These are phyloP conservation scores for Hemitrygon akajei DNA, from an alignment of 2,797 vertebrate genomes.

Conservation along the genomic window DNA sequence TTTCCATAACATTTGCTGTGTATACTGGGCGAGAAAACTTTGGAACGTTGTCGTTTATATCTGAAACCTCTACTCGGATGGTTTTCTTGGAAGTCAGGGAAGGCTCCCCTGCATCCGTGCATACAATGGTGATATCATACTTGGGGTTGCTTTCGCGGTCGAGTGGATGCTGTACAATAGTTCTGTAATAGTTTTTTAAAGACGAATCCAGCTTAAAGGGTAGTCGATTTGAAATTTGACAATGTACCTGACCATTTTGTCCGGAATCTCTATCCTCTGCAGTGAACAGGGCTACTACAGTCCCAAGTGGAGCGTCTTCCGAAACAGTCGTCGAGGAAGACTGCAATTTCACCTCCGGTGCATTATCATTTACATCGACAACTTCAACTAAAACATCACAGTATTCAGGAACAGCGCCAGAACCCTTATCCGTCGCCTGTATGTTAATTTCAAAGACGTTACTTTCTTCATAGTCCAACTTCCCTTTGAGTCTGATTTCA, in stretches of 20 bases:
- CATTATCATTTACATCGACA: background rate
- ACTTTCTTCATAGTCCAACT: conserved; percentile 45
- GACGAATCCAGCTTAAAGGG: background rate
- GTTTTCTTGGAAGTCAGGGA: too few species aligned
- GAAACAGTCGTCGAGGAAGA: background rate
- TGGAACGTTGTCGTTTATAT: too few species aligned
- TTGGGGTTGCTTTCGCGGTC: conserved; percentile 48
- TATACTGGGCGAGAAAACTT: too few species aligned
- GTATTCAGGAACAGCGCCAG: background rate
- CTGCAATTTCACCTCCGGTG: background rate
- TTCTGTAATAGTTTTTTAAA: conserved; percentile 21
- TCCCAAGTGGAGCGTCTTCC: background rate
- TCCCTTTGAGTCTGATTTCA: conserved; percentile 44
- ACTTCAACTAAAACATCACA: background rate
- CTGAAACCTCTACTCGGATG: too few species aligned
- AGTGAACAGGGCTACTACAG: background rate
- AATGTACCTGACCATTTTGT: background rate
- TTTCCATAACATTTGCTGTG: too few species aligned
- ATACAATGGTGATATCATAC: conserved; percentile 49
- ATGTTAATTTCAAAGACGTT: conserved; percentile 52
- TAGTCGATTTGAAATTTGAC: background rate
- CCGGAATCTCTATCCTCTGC: background rate
- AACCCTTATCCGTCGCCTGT: conserved; percentile 55
- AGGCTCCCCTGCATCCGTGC: too few species aligned
- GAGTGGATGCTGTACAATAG: background rate